phyloP scores from a whole-genome alignment of 2,113 vertebrate species.

The Melanotaenia duboulayi region DNA sequence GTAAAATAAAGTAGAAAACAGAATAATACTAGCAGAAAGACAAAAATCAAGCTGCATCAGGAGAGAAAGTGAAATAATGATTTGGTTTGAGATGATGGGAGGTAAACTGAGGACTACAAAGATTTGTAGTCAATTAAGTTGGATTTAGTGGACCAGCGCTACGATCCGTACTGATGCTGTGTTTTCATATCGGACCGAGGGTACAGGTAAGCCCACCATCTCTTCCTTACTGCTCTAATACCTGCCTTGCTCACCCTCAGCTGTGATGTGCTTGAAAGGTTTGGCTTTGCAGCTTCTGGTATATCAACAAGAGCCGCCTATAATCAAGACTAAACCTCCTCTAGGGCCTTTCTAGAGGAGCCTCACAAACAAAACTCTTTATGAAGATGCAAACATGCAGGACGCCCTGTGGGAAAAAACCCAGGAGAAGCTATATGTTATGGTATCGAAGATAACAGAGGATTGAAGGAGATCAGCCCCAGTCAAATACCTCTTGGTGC shows the following conservation, averaged over 20 bases:
- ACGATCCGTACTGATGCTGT: conserved; percentile 61
- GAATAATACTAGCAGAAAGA: neutral
- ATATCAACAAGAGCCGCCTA: conserved; percentile 21
- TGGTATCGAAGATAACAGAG: too few species aligned
- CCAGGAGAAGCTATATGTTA: neutral
- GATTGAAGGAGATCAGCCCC: neutral
- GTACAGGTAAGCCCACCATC: conserved; percentile 75
- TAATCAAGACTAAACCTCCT: conserved; percentile 59
- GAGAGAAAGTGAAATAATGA: neutral
- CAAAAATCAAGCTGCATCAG: neutral
- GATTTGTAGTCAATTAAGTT: conserved; percentile 84
- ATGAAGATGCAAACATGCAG: conserved; percentile 14
- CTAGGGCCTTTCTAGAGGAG: neutral
- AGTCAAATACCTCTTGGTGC: neutral
- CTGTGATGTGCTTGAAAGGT: conserved; percentile 16
- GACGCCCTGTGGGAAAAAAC: neutral
- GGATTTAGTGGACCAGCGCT: conserved; percentile 76
- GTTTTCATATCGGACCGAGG: conserved; percentile 78
- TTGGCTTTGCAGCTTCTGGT: conserved; percentile 5
- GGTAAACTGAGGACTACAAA: conserved; percentile 56
- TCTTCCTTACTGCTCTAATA: neutral
- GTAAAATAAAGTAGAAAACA: neutral
- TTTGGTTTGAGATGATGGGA: conserved; percentile 1
- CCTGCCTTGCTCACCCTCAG: neutral
- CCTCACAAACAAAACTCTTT: conserved; percentile 27